Percentiles rank a stretch among this genome's conserved stretches.
phyloP scores from a whole-genome alignment of 2,797 vertebrate species.

The Amniataba percoides region DNA sequence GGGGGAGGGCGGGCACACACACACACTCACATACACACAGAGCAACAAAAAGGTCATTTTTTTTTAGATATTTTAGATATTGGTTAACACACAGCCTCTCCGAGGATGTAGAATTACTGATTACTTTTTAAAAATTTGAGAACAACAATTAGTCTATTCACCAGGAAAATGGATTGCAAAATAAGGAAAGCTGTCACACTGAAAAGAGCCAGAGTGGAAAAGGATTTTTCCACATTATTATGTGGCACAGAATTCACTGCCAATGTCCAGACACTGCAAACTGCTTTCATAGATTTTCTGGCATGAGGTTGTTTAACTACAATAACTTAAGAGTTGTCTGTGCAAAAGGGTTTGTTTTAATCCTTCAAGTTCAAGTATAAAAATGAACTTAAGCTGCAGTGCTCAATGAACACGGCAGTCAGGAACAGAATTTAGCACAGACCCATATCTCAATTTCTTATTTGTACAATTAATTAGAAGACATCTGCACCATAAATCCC shows the following conservation, averaged over 20 bases:
- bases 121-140: not conserved
- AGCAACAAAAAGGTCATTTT: not conserved
- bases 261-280: not conserved
- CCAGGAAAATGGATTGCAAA: not conserved
- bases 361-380: no score
- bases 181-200: not conserved
- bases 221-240: not conserved
- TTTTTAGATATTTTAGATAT: no score
- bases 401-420: no score
- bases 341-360: no score
- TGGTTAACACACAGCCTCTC: not conserved
- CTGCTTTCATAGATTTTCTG: not conserved
- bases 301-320: no score
- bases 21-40: not conserved
- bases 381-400: no score
- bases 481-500: no score
- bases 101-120: not conserved
- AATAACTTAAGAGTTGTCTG: no score
- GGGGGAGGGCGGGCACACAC: not conserved
- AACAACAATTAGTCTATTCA: not conserved
- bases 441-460: no score
- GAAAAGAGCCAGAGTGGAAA: not conserved
- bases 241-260: not conserved
- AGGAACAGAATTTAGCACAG: no score
- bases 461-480: no score